Percentiles rank a stretch among this genome's conserved stretches.
Evolutionary conservation across 1,140 invertebrate species (phyloP).

Genomic region (Heterodera carotae): DNA sequence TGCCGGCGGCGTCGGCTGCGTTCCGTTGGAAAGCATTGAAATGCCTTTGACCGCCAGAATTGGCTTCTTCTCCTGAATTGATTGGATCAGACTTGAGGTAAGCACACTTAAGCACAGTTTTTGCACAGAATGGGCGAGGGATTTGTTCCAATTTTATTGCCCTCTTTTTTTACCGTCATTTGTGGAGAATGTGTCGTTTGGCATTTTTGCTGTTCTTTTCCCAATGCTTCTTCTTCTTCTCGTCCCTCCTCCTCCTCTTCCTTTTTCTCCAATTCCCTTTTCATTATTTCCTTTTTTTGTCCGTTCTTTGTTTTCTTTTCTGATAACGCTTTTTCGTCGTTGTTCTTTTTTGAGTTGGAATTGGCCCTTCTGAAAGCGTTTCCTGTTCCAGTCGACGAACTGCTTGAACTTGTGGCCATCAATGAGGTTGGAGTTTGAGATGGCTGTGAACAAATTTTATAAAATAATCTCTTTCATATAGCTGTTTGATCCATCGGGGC

Average conservation of each 20-base stretch:
- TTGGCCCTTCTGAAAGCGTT: neutral
- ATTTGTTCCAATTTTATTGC: neutral
- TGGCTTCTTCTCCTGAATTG: conserved; percentile 26
- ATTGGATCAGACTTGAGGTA: neutral
- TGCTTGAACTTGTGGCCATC: conserved; percentile 14
- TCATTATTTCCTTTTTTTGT: neutral
- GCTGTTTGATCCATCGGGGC: too few species aligned
- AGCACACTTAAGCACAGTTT: too few species aligned
- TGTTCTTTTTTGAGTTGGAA: neutral
- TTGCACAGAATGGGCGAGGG: neutral
- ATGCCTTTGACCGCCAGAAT: conserved; percentile 23
- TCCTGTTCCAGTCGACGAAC: neutral
- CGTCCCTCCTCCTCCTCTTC: neutral
- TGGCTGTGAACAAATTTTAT: neutral
- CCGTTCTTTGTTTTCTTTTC: neutral
- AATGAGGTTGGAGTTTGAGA: neutral
- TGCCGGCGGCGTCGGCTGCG: neutral
- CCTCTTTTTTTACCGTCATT: neutral
- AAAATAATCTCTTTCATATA: too few species aligned
- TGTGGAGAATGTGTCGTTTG: conserved; percentile 14
- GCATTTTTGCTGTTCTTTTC: neutral
- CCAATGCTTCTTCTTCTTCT: neutral
- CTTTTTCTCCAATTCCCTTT: neutral
- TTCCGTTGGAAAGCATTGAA: conserved; percentile 7
- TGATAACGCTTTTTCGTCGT: neutral